Evolutionary conservation across 2,113 vertebrate genomes (phyloP).

Genomic region (Rynchops niger): DNA sequence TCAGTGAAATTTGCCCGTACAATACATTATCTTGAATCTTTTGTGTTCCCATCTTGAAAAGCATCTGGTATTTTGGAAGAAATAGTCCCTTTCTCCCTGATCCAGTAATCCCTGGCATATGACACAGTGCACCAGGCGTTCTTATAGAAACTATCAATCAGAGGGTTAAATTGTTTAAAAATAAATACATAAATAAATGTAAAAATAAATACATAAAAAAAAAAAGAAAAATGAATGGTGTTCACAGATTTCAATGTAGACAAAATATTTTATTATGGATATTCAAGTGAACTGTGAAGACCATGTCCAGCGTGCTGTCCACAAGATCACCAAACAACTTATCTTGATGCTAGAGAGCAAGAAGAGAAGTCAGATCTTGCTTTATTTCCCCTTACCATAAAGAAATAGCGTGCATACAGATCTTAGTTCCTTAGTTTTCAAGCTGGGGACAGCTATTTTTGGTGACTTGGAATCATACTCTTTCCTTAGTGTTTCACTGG

Average conservation of each 20-base stretch:
- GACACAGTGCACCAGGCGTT: rapidly evolving
- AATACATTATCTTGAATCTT: not conserved
- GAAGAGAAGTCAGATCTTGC: not conserved
- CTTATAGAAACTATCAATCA: not conserved
- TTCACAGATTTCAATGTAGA: not conserved
- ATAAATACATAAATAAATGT: not conserved
- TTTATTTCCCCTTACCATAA: not conserved
- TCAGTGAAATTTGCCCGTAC: not conserved
- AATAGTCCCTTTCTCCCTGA: not conserved
- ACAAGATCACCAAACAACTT: not conserved
- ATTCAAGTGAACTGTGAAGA: not conserved
- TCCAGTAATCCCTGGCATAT: not conserved
- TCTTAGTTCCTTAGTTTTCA: not conserved
- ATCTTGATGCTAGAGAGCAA: not conserved
- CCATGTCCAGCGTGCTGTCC: rapidly evolving
- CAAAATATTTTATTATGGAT: not conserved
- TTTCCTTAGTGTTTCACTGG: not conserved
- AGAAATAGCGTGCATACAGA: not conserved
- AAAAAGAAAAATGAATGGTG: not conserved
- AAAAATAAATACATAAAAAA: not conserved
- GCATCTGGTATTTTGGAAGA: not conserved
- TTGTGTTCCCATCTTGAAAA: not conserved
- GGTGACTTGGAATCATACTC: not conserved
- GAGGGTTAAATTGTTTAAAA: not conserved
- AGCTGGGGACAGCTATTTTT: not conserved